A percentile compares a stretch with the other conserved stretches of the same genome.
Evolutionary conservation across 2,113 vertebrate species (phyloP).

Genomic region (Neogale vison): DNA sequence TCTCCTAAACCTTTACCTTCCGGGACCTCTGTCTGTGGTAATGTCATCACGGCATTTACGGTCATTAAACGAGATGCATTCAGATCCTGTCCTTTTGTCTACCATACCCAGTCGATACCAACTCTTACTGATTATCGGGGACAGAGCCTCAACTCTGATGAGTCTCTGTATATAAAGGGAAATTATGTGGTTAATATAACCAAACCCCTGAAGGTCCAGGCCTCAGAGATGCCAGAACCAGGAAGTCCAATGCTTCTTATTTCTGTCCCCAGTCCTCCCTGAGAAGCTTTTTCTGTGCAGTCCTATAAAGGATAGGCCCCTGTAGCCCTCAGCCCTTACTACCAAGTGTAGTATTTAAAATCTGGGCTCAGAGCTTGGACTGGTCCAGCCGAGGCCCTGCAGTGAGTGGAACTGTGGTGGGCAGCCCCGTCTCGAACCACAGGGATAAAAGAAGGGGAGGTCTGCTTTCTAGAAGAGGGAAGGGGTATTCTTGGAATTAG

Average conservation of each 20-base stretch:
- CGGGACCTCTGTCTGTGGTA: background rate
- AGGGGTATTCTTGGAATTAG: background rate
- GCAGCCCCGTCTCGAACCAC: background rate
- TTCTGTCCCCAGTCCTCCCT: background rate
- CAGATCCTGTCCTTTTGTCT: background rate
- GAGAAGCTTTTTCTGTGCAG: background rate
- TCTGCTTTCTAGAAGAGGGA: background rate
- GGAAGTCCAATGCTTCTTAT: background rate
- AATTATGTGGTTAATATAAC: background rate
- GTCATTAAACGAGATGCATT: background rate
- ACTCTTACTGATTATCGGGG: background rate
- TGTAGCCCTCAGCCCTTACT: background rate
- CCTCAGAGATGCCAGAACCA: background rate
- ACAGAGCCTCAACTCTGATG: background rate
- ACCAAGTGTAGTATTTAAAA: background rate
- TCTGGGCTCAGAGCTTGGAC: background rate
- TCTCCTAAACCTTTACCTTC: background rate
- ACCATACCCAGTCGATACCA: background rate
- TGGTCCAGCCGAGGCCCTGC: background rate
- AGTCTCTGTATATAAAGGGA: background rate
- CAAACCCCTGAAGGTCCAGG: background rate
- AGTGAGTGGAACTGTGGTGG: background rate
- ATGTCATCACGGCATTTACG: background rate
- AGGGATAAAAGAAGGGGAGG: background rate
- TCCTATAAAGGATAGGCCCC: too few species aligned